Conservation (phyloP, 2,113 vertebrate genomes). For the Oxygymnocypris stewartii region DNA sequence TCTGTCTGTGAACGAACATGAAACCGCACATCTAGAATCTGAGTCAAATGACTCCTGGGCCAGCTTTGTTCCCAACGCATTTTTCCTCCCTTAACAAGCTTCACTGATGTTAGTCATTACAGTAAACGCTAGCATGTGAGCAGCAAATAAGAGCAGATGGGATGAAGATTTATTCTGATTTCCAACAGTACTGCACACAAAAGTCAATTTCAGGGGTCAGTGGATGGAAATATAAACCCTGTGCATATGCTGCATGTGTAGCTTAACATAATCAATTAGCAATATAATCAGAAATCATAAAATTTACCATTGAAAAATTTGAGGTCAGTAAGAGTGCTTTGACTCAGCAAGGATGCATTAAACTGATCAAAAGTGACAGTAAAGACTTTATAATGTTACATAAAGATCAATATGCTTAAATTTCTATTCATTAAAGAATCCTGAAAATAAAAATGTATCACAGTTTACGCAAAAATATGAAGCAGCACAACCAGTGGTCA, state of each 20-base stretch:
- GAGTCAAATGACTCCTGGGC: background rate
- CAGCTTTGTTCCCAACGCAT: background rate
- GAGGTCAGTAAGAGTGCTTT: background rate
- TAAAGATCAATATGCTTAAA: too few species aligned
- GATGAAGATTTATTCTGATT: background rate
- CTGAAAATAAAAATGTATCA: too few species aligned
- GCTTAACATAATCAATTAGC: background rate
- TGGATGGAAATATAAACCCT: background rate
- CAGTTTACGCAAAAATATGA: too few species aligned
- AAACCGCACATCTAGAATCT: background rate
- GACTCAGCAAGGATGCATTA: too few species aligned
- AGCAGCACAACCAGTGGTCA: too few species aligned
- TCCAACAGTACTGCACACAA: background rate
- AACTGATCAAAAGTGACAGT: too few species aligned
- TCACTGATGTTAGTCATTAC: conserved; percentile 68
- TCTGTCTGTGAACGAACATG: background rate
- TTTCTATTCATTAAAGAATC: too few species aligned
- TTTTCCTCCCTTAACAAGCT: conserved; percentile 47
- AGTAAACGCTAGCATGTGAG: conserved; percentile 63
- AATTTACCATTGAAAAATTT: background rate
- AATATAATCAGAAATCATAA: background rate
- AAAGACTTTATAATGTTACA: too few species aligned
- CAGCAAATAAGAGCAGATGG: conserved; percentile 56
- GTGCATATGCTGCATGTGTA: background rate
- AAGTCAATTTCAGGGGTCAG: background rate